A percentile compares a stretch with the other conserved stretches of the same genome.
These are phyloP conservation scores for Dascyllus trimaculatus DNA, from an alignment of 2,113 vertebrate genomes.

Conservation along the genomic window DNA sequence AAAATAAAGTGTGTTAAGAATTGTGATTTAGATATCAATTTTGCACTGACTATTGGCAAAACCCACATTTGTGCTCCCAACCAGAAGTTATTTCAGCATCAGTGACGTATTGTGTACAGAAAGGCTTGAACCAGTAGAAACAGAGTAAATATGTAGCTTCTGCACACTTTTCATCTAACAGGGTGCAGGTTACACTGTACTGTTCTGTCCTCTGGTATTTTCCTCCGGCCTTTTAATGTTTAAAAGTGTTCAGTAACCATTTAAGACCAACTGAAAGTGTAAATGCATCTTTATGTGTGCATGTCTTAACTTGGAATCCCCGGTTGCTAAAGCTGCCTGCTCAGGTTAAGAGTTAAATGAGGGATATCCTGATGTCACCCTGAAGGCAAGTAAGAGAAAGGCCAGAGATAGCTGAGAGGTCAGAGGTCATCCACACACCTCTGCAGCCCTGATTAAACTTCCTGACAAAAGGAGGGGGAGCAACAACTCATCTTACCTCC, in stretches of 20 bases:
- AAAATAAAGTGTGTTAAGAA: too few species aligned
- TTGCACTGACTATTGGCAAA: too few species aligned
- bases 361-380: conserved; percentile 40
- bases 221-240: too few species aligned
- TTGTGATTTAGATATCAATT: too few species aligned
- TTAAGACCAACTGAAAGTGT: neutral
- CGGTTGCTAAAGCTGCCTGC: neutral
- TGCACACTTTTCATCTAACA: too few species aligned
- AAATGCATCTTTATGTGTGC: conserved; percentile 10
- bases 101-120: too few species aligned
- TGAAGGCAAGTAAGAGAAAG: conserved; percentile 57
- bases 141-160: too few species aligned
- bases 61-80: too few species aligned
- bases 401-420: conserved; percentile 52
- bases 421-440: conserved; percentile 71
- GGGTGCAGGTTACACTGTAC: too few species aligned
- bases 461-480: conserved; percentile 48
- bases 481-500: conserved; percentile 37
- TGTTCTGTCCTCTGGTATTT: too few species aligned
- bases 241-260: neutral
- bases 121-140: too few species aligned
- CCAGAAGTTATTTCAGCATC: too few species aligned
- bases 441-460: conserved; percentile 64
- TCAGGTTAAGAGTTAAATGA: conserved; percentile 55
- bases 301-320: conserved; percentile 6